Evolutionary conservation across 1,140 invertebrate species (phyloP), one percentile per base, ranked within the genome.

Genomic region (Plodia interpunctella): DNA sequence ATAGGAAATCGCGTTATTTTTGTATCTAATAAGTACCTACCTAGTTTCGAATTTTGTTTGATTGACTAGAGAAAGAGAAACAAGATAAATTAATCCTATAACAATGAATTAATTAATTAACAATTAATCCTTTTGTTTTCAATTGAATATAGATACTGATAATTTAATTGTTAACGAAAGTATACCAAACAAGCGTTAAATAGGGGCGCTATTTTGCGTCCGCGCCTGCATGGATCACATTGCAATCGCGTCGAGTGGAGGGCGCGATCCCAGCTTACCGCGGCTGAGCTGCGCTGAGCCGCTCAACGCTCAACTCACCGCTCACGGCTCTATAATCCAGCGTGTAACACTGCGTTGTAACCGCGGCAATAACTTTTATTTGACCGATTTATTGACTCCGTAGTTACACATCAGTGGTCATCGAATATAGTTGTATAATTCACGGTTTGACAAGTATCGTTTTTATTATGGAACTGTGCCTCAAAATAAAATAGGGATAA

Each of bases 321-420:
- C 76, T 74, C 72, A 71, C 71, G 75, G 74, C 74, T 75, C 64
- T 75, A 80, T 86, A 83, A 86, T 86, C 83, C 76, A 10, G 38
- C 65, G 64, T 84, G 78, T 80, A 77, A 68, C 74, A 83, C 79
- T 80, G 74, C 78, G 63, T 38, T 32, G 44, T 64, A 78, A 21
- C 58, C 13, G 11, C 35, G 57, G 20, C 57, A 58, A 32, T 30
- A 53, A 59, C 49, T 59, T 59, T 58, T 59, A 57, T 54, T 54
- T 54, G 38, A 44, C 2, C 21, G 52, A 54, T 54, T 17, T 54
- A 49, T 11, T 19, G 9, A 19, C 13, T 15, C 10, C 28, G 20
- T n/a, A n/a, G 10, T n/a, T 54, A 13, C 13, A 18, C 32, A 9
- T 28, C 32, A 19, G 76, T 15, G 38, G 32, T 5, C 3, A 44